Evolutionary conservation across 2,888 invertebrate species (phyloP).

Genomic region (Luperina testacea): DNA sequence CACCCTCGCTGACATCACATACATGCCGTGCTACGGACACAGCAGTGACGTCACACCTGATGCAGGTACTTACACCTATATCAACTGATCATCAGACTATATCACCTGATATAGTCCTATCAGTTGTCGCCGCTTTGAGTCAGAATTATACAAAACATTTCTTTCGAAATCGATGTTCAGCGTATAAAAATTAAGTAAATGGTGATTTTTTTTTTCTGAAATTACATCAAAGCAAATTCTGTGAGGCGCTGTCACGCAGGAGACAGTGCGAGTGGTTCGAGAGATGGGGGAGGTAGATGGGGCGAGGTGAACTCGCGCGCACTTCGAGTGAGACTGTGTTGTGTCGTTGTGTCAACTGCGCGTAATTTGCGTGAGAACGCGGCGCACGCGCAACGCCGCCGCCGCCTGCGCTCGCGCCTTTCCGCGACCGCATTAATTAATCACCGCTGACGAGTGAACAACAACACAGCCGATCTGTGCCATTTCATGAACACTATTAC

Average conservation of each 20-base stretch:
- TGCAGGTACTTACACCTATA: too few species aligned
- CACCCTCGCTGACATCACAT: background rate
- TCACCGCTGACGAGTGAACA: slow-evolving; percentile 6
- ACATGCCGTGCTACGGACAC: background rate
- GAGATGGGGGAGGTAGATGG: slow-evolving; percentile 10
- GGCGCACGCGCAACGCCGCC: slow-evolving; percentile 18
- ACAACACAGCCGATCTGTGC: background rate
- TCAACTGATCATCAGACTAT: too few species aligned
- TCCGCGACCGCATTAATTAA: slow-evolving; percentile 17
- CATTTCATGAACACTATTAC: background rate
- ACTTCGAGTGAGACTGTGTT: slow-evolving; percentile 16
- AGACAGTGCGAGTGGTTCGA: background rate
- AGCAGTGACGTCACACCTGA: background rate
- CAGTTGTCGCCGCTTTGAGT: background rate
- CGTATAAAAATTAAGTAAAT: background rate
- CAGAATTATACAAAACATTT: background rate
- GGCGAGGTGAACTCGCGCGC: slow-evolving; percentile 42
- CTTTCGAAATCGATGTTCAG: background rate
- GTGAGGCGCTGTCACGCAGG: background rate
- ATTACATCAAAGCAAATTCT: too few species aligned
- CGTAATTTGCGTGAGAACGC: slow-evolving; percentile 72
- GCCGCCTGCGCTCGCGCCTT: background rate
- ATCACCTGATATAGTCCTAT: background rate
- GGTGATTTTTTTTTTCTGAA: background rate
- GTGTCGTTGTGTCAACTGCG: slow-evolving; percentile 58